Conservation (phyloP, 2,797 vertebrate species). For the Novumbra hubbsi region DNA sequence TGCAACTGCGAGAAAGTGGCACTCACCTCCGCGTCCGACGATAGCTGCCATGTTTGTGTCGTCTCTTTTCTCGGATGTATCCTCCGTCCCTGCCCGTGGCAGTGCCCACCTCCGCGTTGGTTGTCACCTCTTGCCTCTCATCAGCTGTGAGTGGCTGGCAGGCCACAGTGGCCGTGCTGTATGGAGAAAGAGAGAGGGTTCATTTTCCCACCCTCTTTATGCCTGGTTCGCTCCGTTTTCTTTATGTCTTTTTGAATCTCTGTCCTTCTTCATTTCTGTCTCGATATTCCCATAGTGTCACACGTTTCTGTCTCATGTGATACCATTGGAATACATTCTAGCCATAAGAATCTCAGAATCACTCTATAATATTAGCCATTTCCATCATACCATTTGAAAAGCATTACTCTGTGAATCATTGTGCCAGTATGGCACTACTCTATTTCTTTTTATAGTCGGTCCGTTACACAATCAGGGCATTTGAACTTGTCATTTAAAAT, state of each 20-base stretch:
- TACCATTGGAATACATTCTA: not conserved
- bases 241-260: not conserved
- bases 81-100: slow-evolving; percentile 65
- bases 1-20: not conserved
- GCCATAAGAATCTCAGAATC: not conserved
- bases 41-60: slow-evolving; percentile 64
- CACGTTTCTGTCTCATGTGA: too few relatives aligned
- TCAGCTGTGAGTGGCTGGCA: slow-evolving; percentile 60
- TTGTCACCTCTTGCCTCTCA: slow-evolving; percentile 51
- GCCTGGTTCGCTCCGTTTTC: not conserved
- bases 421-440: slow-evolving; percentile 35
- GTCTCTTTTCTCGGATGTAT: slow-evolving; percentile 72
- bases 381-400: not conserved
- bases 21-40: slow-evolving; percentile 78
- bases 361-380: slow-evolving; percentile 17
- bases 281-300: too few relatives aligned
- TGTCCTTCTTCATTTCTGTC: not conserved
- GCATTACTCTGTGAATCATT: not conserved
- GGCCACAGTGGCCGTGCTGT: slow-evolving; percentile 66
- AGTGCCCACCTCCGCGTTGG: slow-evolving; percentile 42
- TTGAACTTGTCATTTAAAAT: too few relatives aligned
- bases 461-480: not conserved
- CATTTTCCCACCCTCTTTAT: not conserved
- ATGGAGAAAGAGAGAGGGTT: slow-evolving; percentile 28
- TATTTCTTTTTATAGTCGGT: slow-evolving; percentile 31